phyloP scores from a whole-genome alignment of 2,797 vertebrate genomes.

The Setipinna tenuifilis region DNA sequence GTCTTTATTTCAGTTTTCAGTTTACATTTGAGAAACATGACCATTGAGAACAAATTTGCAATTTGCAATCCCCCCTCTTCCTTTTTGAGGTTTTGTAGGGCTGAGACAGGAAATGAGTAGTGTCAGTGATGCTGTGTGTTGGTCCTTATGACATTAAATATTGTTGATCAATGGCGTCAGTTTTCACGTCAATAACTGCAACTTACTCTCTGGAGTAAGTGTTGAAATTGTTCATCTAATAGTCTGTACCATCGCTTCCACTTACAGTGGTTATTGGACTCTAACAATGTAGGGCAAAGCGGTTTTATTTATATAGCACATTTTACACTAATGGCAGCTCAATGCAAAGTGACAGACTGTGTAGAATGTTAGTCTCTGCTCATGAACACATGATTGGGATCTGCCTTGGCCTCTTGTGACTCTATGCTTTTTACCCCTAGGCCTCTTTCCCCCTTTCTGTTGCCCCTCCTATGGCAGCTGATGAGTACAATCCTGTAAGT shows the following conservation, averaged over 20 bases:
- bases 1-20: not conserved
- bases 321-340: too few species aligned
- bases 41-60: not conserved
- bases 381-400: not conserved
- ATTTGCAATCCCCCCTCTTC: not conserved
- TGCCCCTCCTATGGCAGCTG: constrained; percentile 79
- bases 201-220: not conserved
- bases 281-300: not conserved
- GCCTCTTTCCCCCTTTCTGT: constrained; percentile 76
- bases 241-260: constrained; percentile 23
- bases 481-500: constrained; percentile 87
- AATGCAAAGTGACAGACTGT: not conserved
- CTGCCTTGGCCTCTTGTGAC: not conserved
- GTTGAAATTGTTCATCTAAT: not conserved
- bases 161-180: not conserved
- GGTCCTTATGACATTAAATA: not conserved
- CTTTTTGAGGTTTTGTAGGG: not conserved
- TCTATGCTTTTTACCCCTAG: constrained; percentile 64
- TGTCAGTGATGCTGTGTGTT: not conserved
- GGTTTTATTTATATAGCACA: too few species aligned
- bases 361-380: not conserved
- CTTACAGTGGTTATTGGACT: not conserved
- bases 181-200: not conserved
- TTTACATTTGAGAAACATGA: not conserved
- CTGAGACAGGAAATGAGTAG: constrained; percentile 11